phyloP scores from a whole-genome alignment of 2,113 vertebrate species.

The Chaetodon auriga region DNA sequence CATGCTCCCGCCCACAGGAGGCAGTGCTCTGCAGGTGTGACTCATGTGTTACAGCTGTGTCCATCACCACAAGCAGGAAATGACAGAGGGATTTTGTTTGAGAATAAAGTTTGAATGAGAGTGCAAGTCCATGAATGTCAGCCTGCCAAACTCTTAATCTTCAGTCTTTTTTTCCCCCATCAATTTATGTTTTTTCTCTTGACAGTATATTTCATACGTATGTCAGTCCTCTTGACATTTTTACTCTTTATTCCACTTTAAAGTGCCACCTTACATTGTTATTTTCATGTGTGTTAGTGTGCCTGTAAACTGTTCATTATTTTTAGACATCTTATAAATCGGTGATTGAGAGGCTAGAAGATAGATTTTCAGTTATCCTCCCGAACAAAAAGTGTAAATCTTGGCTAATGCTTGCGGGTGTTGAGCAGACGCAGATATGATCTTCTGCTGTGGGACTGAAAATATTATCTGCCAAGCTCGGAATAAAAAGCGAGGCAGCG shows the following conservation, averaged over 20 bases:
- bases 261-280: background rate
- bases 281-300: background rate
- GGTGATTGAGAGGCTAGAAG: background rate
- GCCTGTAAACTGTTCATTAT: background rate
- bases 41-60: conserved; percentile 16
- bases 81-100: background rate
- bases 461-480: conserved; percentile 49
- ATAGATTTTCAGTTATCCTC: background rate
- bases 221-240: background rate
- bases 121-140: background rate
- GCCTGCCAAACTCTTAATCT: background rate
- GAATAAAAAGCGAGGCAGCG: conserved; percentile 45
- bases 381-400: conserved; percentile 41
- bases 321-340: conserved; percentile 10
- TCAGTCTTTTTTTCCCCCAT: background rate
- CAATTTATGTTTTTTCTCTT: background rate
- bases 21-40: conserved; percentile 6
- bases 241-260: background rate
- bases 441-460: conserved; percentile 49
- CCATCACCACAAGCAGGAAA: background rate
- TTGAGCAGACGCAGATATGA: conserved; percentile 38
- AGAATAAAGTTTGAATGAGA: background rate
- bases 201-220: background rate
- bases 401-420: conserved; percentile 44
- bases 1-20: conserved; percentile 7